phyloP scores from a whole-genome alignment of 2,113 vertebrate species.

The Hylia prasina region DNA sequence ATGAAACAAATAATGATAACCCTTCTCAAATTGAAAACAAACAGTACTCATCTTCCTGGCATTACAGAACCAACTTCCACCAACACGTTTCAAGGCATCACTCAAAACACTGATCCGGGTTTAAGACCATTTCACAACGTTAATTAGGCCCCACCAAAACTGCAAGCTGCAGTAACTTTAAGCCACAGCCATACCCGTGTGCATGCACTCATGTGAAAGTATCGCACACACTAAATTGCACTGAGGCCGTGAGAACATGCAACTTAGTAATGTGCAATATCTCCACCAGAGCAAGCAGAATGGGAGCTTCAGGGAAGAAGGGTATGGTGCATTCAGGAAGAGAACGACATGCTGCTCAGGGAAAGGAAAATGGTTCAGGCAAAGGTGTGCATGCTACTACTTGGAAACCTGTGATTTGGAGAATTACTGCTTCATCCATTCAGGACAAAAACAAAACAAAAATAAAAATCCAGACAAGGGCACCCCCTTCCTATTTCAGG shows the following conservation, averaged over 20 bases:
- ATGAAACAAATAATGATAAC: constrained; percentile 53
- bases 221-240: constrained; percentile 88
- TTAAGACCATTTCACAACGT: background rate
- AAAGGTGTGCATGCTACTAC: constrained; percentile 69
- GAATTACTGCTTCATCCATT: background rate
- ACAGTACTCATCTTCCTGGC: constrained; percentile 32
- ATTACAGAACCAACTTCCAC: constrained; percentile 9
- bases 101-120: background rate
- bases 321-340: constrained; percentile 74
- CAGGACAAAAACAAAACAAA: background rate
- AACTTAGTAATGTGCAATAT: constrained; percentile 89
- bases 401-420: constrained; percentile 35
- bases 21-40: constrained; percentile 50
- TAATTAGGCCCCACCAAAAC: background rate
- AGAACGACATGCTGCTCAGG: constrained; percentile 71
- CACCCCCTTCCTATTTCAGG: background rate
- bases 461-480: background rate
- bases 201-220: constrained; percentile 87
- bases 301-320: constrained; percentile 73
- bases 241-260: constrained; percentile 82
- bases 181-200: constrained; percentile 79
- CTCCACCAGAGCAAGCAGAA: constrained; percentile 83
- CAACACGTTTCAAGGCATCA: background rate
- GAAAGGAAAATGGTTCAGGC: constrained; percentile 63
- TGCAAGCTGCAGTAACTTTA: constrained; percentile 69